Base-by-base conservation (phyloP, 2,888 invertebrate genomes). In the Synanthedon andrenaeformis region DNA sequence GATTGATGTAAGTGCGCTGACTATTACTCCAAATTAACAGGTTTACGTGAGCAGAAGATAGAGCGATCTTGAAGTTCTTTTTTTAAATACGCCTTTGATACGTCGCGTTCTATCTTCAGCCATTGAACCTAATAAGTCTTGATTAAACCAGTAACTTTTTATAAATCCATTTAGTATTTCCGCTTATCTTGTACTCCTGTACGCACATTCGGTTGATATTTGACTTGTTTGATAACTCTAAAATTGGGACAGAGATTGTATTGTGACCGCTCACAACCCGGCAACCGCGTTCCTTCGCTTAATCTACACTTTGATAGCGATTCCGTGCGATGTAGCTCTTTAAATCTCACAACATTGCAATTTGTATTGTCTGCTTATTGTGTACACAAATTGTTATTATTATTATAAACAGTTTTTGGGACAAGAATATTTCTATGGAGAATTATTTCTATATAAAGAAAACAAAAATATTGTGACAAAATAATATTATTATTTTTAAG, bases 201-300 rank as follows among this genome's bases (percentile, higher is more conserved):
- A 55, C 69, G 60, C 54, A 63, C 65, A 65, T 68, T 63, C 62
- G 57, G 69, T 67, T 67, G 66, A 74, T 79, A 76, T 80, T 81
- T 80, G 70, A 72, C 74, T 75, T 74, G 57, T 55, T 68, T 76
- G 81, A 83, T 82, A 82, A 81, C 70, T 67, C 64, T 49, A 60
- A 74, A 84, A 80, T 80, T 82, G 69, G 82, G 76, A 64, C 82
- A 79, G 65, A 74, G 76, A 79, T 78, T 79, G 74, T 69, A 72
- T 66, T 73, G 65, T 69, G 61, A 58, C 58, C 60, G 66, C 63
- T 66, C 64, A 66, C 68, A 63, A 67, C 45, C 45, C 45, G 45
- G 45, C 45, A 69, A 60, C 59, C 51, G 48, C 58, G 56, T 52
- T 58, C 56, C 59, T 59, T 60, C 56, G 57, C 60, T 55, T 62